Conservation (phyloP, 2,113 vertebrate species). For the Bubo scandiacus region DNA sequence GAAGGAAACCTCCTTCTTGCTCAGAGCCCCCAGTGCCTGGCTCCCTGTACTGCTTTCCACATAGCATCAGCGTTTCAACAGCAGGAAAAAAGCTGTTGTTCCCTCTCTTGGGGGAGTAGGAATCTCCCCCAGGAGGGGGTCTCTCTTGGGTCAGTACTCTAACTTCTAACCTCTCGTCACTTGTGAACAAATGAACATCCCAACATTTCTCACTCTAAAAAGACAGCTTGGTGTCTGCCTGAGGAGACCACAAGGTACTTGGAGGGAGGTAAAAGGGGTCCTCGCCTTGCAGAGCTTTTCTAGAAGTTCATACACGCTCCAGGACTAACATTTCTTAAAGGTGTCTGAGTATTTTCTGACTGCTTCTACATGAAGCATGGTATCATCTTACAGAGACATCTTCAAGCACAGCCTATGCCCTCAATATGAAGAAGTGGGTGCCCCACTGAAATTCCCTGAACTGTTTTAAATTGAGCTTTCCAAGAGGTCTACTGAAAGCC, state of each 20-base stretch:
- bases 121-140: not conserved
- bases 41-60: not conserved
- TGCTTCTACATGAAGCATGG: not conserved
- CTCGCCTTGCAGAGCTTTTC: not conserved
- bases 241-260: not conserved
- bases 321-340: not conserved
- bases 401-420: not conserved
- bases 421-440: no score
- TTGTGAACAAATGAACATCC: not conserved
- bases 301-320: not conserved
- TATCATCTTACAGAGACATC: not conserved
- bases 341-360: not conserved
- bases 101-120: not conserved
- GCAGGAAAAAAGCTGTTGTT: not conserved
- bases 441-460: not conserved
- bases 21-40: not conserved
- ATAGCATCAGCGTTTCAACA: not conserved
- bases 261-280: not conserved
- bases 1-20: not conserved
- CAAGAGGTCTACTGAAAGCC: not conserved
- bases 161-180: fast-evolving
- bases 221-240: not conserved
- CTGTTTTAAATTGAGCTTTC: not conserved
- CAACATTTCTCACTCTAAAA: not conserved
- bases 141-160: not conserved